These are phyloP conservation scores for Babyrousa celebensis DNA, from an alignment of 2,797 vertebrate species.

Conservation along the genomic window DNA sequence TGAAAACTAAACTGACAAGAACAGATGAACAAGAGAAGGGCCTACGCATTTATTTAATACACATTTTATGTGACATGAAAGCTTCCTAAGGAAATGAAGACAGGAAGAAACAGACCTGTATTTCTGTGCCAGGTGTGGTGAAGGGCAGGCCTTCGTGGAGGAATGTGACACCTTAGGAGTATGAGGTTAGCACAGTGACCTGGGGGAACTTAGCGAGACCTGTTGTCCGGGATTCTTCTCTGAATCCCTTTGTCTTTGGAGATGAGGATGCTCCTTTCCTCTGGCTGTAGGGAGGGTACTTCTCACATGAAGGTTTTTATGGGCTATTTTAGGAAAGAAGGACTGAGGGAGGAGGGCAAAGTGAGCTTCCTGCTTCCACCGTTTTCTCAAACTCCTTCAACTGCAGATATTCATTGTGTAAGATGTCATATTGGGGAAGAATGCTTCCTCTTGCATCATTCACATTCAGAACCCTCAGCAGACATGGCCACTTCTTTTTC, in stretches of 20 bases:
- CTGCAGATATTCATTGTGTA: neutral
- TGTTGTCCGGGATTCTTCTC: neutral
- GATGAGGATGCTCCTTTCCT: neutral
- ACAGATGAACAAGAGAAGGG: neutral
- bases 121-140: accelerated
- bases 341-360: neutral
- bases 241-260: neutral
- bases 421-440: too few species aligned
- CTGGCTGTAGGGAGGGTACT: neutral
- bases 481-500: accelerated
- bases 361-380: neutral
- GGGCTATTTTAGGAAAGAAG: neutral
- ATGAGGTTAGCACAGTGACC: neutral
- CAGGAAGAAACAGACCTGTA: neutral
- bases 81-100: neutral
- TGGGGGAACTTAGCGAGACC: neutral
- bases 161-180: neutral
- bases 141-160: accelerated
- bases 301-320: neutral
- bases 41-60: neutral
- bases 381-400: neutral
- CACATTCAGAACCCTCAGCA: accelerated
- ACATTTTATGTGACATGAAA: neutral
- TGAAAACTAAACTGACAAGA: neutral
- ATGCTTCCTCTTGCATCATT: accelerated